Percentiles rank a stretch among this genome's conserved stretches.
Conservation (phyloP, 2,888 invertebrate species). For the Cordylochernes scorpioides region DNA sequence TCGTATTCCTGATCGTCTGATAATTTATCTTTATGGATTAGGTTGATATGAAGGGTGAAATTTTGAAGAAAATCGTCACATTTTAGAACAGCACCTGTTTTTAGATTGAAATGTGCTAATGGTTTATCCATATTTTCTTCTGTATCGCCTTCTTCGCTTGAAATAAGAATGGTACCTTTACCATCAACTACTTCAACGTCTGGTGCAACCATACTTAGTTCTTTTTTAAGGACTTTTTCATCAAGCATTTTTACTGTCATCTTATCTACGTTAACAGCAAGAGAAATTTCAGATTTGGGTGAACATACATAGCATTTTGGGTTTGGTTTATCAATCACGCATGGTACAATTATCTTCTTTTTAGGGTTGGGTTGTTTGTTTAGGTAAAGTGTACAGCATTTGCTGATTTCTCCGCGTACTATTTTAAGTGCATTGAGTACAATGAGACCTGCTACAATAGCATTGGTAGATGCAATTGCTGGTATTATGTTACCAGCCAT, state of each 20-base stretch:
- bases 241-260: constrained; percentile 2
- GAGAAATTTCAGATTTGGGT: constrained; percentile 60
- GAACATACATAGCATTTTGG: constrained; percentile 85
- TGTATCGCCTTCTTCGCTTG: constrained; percentile 74
- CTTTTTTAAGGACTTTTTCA: constrained; percentile 47
- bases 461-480: constrained; percentile 95
- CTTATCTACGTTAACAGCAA: constrained; percentile 1
- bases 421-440: constrained; percentile 60
- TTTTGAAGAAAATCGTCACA: too few species aligned
- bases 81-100: too few species aligned
- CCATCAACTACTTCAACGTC: constrained; percentile 63
- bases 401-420: constrained; percentile 31
- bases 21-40: too few species aligned
- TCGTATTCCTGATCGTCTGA: too few species aligned
- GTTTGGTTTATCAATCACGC: constrained; percentile 47
- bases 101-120: too few species aligned
- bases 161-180: constrained; percentile 47
- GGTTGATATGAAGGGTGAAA: too few species aligned
- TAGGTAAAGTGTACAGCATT: constrained; percentile 21
- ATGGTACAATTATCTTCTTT: constrained; percentile 26
- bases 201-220: constrained; percentile 76
- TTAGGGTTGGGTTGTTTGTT: constrained; percentile 23
- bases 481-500: constrained; percentile 99
- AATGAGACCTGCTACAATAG: constrained; percentile 84
- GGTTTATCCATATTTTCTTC: too few species aligned